These are phyloP conservation scores for Tribolium madens DNA, from an alignment of 1,140 invertebrate species.

Conservation along the genomic window DNA sequence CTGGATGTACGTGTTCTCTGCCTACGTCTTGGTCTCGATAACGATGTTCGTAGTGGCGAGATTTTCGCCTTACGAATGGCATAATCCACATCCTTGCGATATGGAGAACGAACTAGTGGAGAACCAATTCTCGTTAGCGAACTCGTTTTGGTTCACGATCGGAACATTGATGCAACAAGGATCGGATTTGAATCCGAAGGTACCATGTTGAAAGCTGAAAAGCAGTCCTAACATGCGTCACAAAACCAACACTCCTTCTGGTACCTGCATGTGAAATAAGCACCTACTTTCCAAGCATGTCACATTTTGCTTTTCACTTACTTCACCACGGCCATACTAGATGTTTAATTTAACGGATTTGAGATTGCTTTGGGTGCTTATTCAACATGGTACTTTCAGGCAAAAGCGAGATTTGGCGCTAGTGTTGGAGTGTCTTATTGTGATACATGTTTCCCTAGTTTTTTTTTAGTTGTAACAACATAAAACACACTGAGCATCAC, in stretches of 20 bases:
- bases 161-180: constrained; percentile 89
- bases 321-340: not conserved
- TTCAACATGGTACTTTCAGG: constrained; percentile 46
- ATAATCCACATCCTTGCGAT: constrained; percentile 81
- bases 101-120: constrained; percentile 71
- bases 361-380: constrained; percentile 45
- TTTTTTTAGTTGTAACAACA: too few relatives aligned
- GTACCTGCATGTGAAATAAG: constrained; percentile 53
- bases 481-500: too few relatives aligned
- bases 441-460: constrained; percentile 15
- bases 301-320: constrained; percentile 16
- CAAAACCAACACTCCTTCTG: constrained; percentile 35
- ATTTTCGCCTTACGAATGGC: constrained; percentile 86
- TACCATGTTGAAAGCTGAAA: constrained; percentile 66
- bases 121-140: constrained; percentile 78
- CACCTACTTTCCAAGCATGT: constrained; percentile 39
- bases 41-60: constrained; percentile 87
- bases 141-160: constrained; percentile 86
- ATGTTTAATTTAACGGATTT: not conserved
- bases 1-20: constrained; percentile 83
- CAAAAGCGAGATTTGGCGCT: not conserved
- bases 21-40: constrained; percentile 82
- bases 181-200: constrained; percentile 80
- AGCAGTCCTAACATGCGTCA: constrained; percentile 50
- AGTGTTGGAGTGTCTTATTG: constrained; percentile 21